Conservation (phyloP, 2,888 invertebrate genomes). For the Eupithecia subfuscata region DNA sequence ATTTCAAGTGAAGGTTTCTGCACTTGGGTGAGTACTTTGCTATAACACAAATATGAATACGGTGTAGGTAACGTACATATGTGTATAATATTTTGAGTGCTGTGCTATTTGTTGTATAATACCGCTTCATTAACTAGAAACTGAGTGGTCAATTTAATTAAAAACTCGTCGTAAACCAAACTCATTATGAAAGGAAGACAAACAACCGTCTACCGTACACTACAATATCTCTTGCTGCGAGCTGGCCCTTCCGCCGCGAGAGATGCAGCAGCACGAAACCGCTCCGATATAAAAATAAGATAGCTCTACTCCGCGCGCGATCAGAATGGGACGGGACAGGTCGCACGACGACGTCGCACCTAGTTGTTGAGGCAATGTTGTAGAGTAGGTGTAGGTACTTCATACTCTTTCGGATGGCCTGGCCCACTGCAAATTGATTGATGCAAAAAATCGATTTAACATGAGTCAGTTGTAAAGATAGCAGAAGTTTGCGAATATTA, state of each 20-base stretch:
- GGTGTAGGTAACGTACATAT: background rate
- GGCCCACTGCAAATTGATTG: too few species aligned
- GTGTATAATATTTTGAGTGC: too few species aligned
- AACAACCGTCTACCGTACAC: background rate
- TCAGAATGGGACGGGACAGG: background rate
- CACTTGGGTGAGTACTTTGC: slow-evolving; percentile 9
- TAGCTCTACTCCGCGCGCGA: background rate
- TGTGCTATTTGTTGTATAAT: background rate
- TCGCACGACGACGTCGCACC: too few species aligned
- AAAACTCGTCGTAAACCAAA: background rate
- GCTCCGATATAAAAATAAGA: too few species aligned
- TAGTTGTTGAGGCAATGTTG: too few species aligned
- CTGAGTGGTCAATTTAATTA: background rate
- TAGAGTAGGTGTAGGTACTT: too few species aligned
- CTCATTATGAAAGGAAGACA: background rate
- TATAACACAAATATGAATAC: slow-evolving; percentile 9
- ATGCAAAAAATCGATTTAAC: too few species aligned
- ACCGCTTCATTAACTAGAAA: background rate
- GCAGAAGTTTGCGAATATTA: too few species aligned
- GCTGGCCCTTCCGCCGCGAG: background rate
- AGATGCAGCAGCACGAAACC: background rate
- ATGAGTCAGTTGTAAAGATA: too few species aligned
- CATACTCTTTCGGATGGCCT: too few species aligned
- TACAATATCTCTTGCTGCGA: background rate
- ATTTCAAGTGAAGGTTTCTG: slow-evolving; percentile 15